Evolutionary conservation across 2,113 vertebrate genomes (phyloP).

Genomic region (Acinonyx jubatus): DNA sequence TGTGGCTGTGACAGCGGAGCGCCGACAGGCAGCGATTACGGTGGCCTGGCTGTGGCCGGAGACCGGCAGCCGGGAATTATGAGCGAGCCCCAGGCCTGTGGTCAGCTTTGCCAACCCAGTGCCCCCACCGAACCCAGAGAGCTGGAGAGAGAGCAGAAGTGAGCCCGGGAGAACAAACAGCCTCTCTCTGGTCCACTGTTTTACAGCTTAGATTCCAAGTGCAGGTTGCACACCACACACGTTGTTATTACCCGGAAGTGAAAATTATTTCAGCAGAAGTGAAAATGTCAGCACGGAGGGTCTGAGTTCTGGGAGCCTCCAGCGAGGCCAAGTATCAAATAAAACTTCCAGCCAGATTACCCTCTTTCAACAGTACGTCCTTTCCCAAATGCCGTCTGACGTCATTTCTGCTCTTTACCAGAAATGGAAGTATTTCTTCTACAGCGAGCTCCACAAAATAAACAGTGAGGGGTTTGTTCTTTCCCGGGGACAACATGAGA

Average conservation of each 20-base stretch:
- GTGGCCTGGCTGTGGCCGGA: neutral
- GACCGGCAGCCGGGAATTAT: fast-evolving
- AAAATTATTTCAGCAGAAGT: neutral
- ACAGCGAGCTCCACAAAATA: neutral
- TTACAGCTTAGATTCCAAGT: neutral
- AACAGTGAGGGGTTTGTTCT: neutral
- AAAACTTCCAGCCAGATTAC: neutral
- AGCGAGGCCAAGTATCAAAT: neutral
- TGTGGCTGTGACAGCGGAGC: too few species aligned
- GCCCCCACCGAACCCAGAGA: neutral
- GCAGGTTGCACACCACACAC: neutral
- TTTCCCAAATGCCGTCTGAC: neutral
- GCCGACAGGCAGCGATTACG: neutral
- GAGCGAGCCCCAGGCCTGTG: too few species aligned
- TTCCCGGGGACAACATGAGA: too few species aligned
- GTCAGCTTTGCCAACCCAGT: fast-evolving
- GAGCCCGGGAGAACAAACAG: fast-evolving
- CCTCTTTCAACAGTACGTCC: neutral
- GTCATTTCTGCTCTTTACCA: neutral
- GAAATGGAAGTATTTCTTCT: neutral
- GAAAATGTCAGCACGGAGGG: too few species aligned
- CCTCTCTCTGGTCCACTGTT: neutral
- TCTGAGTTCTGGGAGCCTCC: neutral
- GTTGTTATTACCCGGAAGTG: fast-evolving
- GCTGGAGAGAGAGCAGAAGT: neutral